These are phyloP conservation scores for Hydrolagus colliei DNA, from an alignment of 2,797 vertebrate genomes.

Conservation along the genomic window DNA sequence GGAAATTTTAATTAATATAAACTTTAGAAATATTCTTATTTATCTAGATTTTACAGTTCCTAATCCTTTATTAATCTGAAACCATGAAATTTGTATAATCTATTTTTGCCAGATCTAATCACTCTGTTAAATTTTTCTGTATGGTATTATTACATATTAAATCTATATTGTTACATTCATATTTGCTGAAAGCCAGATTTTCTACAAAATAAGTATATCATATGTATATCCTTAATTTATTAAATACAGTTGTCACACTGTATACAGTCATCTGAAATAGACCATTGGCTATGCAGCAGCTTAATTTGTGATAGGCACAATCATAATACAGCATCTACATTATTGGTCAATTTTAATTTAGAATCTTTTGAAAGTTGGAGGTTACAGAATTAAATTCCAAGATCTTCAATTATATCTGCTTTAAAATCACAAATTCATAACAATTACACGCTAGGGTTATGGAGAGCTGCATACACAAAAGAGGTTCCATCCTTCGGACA, in stretches of 20 bases:
- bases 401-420: no score
- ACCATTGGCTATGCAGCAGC: neutral
- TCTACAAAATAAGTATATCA: neutral
- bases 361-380: no score
- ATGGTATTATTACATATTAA: constrained; percentile 4
- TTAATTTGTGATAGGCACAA: neutral
- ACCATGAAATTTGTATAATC: neutral
- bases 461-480: no score
- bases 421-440: no score
- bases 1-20: neutral
- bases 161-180: neutral
- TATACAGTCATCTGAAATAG: neutral
- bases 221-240: neutral
- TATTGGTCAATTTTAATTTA: neutral
- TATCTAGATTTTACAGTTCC: neutral
- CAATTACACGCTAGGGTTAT: no score
- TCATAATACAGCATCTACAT: neutral
- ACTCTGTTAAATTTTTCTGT: neutral
- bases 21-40: neutral
- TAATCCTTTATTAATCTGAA: neutral
- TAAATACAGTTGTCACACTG: neutral
- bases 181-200: neutral
- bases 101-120: neutral
- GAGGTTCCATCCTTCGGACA: no score
- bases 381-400: no score